Base-by-base conservation (phyloP, 2,113 vertebrate genomes). In the Etheostoma cragini region DNA sequence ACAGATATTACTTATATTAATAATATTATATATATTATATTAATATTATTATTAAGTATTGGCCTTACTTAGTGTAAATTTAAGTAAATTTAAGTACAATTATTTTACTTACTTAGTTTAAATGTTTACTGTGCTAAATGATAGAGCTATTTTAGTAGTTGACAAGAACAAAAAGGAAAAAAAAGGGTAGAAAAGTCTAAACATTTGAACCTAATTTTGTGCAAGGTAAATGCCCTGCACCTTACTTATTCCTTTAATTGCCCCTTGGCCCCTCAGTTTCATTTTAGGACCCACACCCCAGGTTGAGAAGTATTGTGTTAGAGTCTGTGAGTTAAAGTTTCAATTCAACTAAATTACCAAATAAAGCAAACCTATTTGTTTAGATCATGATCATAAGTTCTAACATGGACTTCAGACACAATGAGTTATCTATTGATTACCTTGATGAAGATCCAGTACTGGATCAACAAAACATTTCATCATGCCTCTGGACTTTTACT, bases 401-500 rank as follows among this genome's bases (percentile, higher is more conserved):
- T 19, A 52, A 10, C 42, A 13, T 72, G 33, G 78, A 85, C 65
- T 77, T 60, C 33, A 56, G 10, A 77, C 72, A 60, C 12, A 77
- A 52, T 81, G 12, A 70, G 56, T 84, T 6, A 89, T 45, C 71
- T 71, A 82, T 71, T 88, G 35, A 80, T 84, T 61, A 42, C 35
- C 12, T 74, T 79, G 83, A 80, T 38, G 42, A 21, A 64, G 38
- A 69, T 72, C 71, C 84, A 84, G 52, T 52, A 26, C 3, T 68
- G 8, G 54, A 69, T 83, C 62, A 76, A 68, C 73, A 50, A 4
- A 70, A 30, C 45, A 68, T 79, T 76, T 80, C 68, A 77, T 35
- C 62, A 76, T 53, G 42, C 30, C 33, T 66, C 4, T 62, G 35
- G 45, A 65, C 33, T 68, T 26, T 77, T 80, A 30, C 56, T 63